Conservation (phyloP, 1,140 invertebrate genomes). For the Drosophila pseudoobscura region DNA sequence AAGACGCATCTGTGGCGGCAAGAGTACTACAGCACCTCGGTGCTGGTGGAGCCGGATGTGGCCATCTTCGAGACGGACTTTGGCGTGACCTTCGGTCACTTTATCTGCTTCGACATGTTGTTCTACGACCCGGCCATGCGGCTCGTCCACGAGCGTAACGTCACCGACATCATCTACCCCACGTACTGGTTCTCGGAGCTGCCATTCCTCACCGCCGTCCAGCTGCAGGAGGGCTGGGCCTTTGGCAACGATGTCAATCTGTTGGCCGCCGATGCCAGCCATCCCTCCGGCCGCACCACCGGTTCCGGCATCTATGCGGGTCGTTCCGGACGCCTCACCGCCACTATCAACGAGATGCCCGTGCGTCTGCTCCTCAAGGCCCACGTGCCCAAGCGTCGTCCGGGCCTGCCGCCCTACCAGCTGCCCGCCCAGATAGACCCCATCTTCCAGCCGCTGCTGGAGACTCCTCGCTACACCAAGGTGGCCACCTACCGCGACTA, state of each 20-base stretch:
- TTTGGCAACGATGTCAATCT: constrained; percentile 84
- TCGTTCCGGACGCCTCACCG: constrained; percentile 64
- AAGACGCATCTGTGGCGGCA: constrained; percentile 87
- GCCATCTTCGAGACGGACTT: constrained; percentile 87
- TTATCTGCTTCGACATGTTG: constrained; percentile 91
- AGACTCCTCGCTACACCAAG: constrained; percentile 38
- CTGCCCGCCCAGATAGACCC: constrained; percentile 18
- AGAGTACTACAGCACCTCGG: constrained; percentile 34
- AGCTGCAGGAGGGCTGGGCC: constrained; percentile 85
- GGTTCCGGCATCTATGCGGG: constrained; percentile 84
- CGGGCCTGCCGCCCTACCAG: constrained; percentile 64
- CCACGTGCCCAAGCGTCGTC: constrained; percentile 63
- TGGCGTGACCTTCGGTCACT: constrained; percentile 88
- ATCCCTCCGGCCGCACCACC: constrained; percentile 66
- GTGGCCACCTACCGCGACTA: constrained; percentile 61
- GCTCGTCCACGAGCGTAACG: constrained; percentile 57
- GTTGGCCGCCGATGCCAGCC: constrained; percentile 83
- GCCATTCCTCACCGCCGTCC: constrained; percentile 86
- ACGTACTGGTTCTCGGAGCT: constrained; percentile 90
- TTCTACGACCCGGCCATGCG: constrained; percentile 86
- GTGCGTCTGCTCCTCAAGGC: constrained; percentile 62
- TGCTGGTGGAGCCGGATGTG: constrained; percentile 73
- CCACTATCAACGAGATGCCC: constrained; percentile 54
- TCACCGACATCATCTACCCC: constrained; percentile 89
- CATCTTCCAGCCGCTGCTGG: constrained; percentile 31